Evolutionary conservation across 1,140 invertebrate genomes (phyloP), one percentile per base, ranked within the genome.

Genomic region (Cherax quadricarinatus): DNA sequence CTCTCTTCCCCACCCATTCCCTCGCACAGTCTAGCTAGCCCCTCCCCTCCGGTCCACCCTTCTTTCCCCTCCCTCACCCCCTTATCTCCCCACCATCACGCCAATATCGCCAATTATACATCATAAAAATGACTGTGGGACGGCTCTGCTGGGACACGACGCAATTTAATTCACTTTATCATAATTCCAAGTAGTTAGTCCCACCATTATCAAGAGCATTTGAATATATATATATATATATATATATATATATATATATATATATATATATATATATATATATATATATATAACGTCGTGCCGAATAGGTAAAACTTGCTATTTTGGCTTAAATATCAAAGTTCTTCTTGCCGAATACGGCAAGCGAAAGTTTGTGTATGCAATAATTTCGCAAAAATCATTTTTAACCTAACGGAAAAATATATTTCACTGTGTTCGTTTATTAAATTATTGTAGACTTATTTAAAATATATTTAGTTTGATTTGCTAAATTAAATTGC

Each of bases 31-130:
- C 30, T 41, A 41, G 30, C 30, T 41, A 41, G 30, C 30, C 30
- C 30, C 30, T 41, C 30, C 30, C 30, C 30, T 41, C 30, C 30
- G 30, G 0, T 41, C 30, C 30, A 41, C 30, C 30, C 12, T 85
- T 48, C 86, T 62, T 88, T 4, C 4, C 53, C 7, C 53, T 14
- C 53, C 53, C 53, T 14, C 53, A 14, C 62, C 14, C 16, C 62
- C 4, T 66, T 66, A 66, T 66, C 62, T 66, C 62, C 16, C 18
- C 12, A 66, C 62, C 62, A 66, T 66, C 62, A 66, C 79, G 86
- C 73, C 86, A 88, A 81, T 79, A 88, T 88, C 86, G 53, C 86
- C 86, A 88, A 88, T 88, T 88, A 88, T 18, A 48, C 53, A 75
- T 73, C 86, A 60, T 86, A 78, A 88, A 88, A 88, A 88, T 88